phyloP scores from a whole-genome alignment of 2,113 vertebrate genomes.

The Machaerirhynchus nigripectus region DNA sequence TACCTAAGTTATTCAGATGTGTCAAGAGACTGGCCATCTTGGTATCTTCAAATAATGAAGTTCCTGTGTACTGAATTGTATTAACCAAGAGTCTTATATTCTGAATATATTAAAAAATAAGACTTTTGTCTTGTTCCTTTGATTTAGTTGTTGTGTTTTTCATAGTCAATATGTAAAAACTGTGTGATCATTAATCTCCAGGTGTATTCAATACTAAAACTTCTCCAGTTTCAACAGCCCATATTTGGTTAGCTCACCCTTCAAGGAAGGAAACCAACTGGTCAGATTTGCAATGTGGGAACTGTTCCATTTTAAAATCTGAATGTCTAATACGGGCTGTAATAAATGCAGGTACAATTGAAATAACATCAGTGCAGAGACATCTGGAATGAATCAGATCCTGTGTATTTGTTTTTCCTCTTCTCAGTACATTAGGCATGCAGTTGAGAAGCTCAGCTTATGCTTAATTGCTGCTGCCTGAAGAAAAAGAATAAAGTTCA shows the following conservation, averaged over 20 bases:
- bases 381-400: not conserved
- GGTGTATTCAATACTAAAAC: not conserved
- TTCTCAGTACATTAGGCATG: not conserved
- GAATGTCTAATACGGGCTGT: not conserved
- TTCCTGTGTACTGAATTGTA: not conserved
- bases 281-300: not conserved
- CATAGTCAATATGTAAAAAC: not conserved
- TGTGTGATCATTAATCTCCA: not conserved
- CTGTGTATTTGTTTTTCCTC: not conserved
- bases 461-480: not conserved
- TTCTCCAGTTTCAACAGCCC: not conserved
- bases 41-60: not conserved
- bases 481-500: not conserved
- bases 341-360: not conserved
- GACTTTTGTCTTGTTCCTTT: not conserved
- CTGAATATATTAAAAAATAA: not conserved
- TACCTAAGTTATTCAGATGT: accelerated
- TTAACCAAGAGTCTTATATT: not conserved
- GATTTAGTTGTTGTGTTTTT: not conserved
- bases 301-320: not conserved
- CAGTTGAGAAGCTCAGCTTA: not conserved
- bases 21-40: not conserved
- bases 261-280: not conserved
- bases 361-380: not conserved
- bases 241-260: not conserved